phyloP scores from a whole-genome alignment of 2,888 invertebrate genomes.

The Chelonus formosanus region DNA sequence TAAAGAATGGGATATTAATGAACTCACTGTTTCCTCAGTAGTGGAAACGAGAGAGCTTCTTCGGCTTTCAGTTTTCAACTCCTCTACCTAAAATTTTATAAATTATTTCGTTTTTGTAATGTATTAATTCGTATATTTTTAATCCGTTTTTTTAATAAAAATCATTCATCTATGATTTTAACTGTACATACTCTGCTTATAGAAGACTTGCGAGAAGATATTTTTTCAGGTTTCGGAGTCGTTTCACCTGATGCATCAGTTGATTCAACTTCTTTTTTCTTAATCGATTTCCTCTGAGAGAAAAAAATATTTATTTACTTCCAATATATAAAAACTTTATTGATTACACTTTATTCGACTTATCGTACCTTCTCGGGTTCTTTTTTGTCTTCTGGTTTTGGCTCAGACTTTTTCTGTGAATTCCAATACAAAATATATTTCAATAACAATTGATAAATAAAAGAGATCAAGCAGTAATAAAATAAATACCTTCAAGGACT shows the following conservation, averaged over 20 bases:
- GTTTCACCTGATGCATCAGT: conserved; percentile 51
- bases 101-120: background rate
- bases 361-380: conserved; percentile 56
- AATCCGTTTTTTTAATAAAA: background rate
- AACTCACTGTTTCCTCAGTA: conserved; percentile 52
- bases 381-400: conserved; percentile 65
- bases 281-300: conserved; percentile 49
- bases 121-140: background rate
- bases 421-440: conserved; percentile 3
- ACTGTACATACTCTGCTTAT: conserved; percentile 51
- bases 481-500: conserved; percentile 52
- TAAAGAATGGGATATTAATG: conserved; percentile 13
- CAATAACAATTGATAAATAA: background rate
- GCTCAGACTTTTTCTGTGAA: conserved; percentile 41
- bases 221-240: conserved; percentile 55
- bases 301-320: conserved; percentile 18
- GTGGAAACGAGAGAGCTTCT: conserved; percentile 57
- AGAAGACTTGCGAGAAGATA: conserved; percentile 54
- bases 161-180: conserved; percentile 2
- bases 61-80: conserved; percentile 59
- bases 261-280: conserved; percentile 54
- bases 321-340: background rate
- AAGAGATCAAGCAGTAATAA: conserved; percentile 4
- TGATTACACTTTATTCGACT: conserved; percentile 13
- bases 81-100: conserved; percentile 52